Percentiles rank a stretch among this genome's conserved stretches.
Evolutionary conservation across 2,113 vertebrate genomes (phyloP).

Genomic region (Hydropotes inermis): DNA sequence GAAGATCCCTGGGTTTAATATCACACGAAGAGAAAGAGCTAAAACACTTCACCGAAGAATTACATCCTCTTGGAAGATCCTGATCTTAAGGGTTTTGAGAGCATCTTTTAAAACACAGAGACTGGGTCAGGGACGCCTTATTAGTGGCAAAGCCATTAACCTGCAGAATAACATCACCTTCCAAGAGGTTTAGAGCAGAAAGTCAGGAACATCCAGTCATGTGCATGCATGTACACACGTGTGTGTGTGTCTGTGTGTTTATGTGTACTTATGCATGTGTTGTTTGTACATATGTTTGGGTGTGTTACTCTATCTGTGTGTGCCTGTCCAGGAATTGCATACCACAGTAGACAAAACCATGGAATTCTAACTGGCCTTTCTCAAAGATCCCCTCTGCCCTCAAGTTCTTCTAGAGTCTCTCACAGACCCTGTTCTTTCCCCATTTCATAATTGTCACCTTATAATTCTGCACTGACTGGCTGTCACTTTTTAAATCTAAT

Average conservation of each 20-base stretch:
- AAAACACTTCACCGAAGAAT: background rate
- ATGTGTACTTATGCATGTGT: background rate
- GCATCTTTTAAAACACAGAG: background rate
- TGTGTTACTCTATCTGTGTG: too few relatives aligned
- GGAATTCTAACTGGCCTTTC: too few relatives aligned
- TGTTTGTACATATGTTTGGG: background rate
- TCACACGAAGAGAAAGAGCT: background rate
- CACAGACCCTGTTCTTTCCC: background rate
- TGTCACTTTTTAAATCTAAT: background rate
- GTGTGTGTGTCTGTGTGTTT: background rate
- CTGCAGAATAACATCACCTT: rapidly evolving
- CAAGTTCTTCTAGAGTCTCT: background rate
- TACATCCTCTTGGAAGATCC: background rate
- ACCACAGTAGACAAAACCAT: background rate
- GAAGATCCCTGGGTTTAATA: background rate
- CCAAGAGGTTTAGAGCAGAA: background rate
- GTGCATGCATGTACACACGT: too few relatives aligned
- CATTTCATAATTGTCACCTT: too few relatives aligned
- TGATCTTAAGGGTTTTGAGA: background rate
- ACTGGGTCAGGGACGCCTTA: background rate
- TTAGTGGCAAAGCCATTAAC: background rate
- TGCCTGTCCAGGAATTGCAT: background rate
- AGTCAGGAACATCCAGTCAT: too few relatives aligned
- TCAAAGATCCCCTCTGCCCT: background rate
- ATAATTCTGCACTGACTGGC: background rate